phyloP scores from a whole-genome alignment of 1,140 invertebrate genomes.

The Lethocerus indicus region DNA sequence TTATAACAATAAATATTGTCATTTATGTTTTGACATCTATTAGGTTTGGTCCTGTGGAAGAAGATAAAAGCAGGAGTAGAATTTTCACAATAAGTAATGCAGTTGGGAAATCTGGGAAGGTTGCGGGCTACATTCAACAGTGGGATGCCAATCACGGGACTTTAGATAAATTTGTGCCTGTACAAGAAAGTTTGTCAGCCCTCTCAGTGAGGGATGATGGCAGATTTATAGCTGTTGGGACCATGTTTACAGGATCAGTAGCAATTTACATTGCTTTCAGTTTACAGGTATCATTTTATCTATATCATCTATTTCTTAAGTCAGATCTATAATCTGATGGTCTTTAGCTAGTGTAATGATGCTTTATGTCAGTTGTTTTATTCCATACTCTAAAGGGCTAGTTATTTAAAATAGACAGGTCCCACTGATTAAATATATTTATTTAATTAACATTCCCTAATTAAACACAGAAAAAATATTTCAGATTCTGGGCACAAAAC shows the following conservation, averaged over 20 bases:
- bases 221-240: slow-evolving; percentile 76
- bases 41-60: slow-evolving; percentile 53
- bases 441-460: no score
- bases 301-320: background rate
- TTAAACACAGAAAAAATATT: no score
- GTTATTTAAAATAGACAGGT: background rate
- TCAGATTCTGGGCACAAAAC: no score
- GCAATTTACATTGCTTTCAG: slow-evolving; percentile 83
- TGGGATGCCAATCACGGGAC: slow-evolving; percentile 42
- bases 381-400: background rate
- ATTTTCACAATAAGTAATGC: slow-evolving; percentile 75
- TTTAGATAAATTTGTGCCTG: slow-evolving; percentile 33
- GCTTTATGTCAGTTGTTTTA: background rate
- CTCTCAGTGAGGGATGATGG: slow-evolving; percentile 82
- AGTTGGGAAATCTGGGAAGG: slow-evolving; percentile 39
- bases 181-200: slow-evolving; percentile 62
- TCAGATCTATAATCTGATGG: no score
- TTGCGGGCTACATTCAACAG: slow-evolving; percentile 35
- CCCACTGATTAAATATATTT: no score
- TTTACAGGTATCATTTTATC: slow-evolving; percentile 48
- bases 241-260: slow-evolving; percentile 81
- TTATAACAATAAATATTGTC: no score
- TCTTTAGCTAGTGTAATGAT: background rate
- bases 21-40: no score
- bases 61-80: slow-evolving; percentile 39